Evolutionary conservation across 2,113 vertebrate species (phyloP).

Genomic region (Passerina amoena): DNA sequence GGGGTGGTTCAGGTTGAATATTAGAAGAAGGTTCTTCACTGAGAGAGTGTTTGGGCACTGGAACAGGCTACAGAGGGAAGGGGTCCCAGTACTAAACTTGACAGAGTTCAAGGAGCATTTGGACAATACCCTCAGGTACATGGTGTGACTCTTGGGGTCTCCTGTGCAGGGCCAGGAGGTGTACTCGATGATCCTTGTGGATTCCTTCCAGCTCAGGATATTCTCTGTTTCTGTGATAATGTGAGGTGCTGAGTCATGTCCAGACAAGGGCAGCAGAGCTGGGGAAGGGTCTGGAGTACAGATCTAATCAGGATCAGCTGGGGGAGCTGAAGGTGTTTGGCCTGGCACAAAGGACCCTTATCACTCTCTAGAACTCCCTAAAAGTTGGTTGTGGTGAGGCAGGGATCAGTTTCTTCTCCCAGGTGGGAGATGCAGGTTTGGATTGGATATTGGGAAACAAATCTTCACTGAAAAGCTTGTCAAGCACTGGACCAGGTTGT

Average conservation of each 20-base stretch:
- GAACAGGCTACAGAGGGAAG: neutral
- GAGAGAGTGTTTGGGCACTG: neutral
- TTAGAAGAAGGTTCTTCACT: neutral
- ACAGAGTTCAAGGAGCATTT: neutral
- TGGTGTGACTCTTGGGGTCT: neutral
- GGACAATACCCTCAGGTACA: neutral
- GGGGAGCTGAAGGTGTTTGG: neutral
- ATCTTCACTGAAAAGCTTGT: neutral
- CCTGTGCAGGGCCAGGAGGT: neutral
- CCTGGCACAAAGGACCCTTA: neutral
- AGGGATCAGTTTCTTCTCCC: neutral
- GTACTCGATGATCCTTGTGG: accelerated
- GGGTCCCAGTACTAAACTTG: neutral
- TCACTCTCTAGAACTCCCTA: neutral
- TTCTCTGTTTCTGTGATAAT: neutral
- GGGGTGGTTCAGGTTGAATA: neutral
- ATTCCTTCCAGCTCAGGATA: neutral
- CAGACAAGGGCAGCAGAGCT: neutral
- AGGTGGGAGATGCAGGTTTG: too few relatives aligned
- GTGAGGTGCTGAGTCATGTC: neutral
- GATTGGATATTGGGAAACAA: neutral
- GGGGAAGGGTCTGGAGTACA: neutral
- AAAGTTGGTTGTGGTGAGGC: neutral
- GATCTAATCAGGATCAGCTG: neutral
- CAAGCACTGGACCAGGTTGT: neutral